Conservation (phyloP, 2,113 vertebrate species). For the Oncorhynchus kisutch region DNA sequence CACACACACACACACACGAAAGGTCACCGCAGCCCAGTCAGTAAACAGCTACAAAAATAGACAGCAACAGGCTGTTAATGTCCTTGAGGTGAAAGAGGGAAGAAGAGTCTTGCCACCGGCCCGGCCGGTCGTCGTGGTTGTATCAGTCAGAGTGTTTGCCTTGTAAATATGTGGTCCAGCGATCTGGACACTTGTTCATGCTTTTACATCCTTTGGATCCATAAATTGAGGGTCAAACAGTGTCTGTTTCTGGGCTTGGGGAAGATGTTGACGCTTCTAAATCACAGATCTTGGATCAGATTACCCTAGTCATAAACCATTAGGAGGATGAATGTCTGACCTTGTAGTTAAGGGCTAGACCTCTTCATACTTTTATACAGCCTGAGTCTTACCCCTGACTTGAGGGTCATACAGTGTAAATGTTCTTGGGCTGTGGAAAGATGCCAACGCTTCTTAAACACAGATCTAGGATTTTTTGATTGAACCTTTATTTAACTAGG, state of each 20-base stretch:
- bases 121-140: constrained; percentile 1
- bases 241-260: constrained; percentile 15
- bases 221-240: constrained; percentile 1
- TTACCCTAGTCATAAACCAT: not conserved
- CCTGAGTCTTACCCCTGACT: too few relatives aligned
- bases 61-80: constrained; percentile 55
- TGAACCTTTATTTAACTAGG: too few relatives aligned
- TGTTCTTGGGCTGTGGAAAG: too few relatives aligned
- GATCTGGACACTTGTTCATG: too few relatives aligned
- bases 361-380: too few relatives aligned
- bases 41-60: constrained; percentile 73
- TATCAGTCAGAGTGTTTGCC: constrained; percentile 17
- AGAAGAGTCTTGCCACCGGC: constrained; percentile 27
- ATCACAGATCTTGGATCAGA: not conserved
- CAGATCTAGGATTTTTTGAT: too few relatives aligned
- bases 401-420: too few relatives aligned
- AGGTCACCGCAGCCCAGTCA: constrained; percentile 54
- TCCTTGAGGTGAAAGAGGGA: constrained; percentile 52
- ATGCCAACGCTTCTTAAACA: too few relatives aligned
- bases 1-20: constrained; percentile 34
- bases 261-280: not conserved
- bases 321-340: too few relatives aligned
- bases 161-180: constrained; percentile 32
- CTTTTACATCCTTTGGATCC: too few relatives aligned
- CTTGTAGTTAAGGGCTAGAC: too few relatives aligned